Conservation (phyloP, 1,140 invertebrate genomes). For the Drosophila arawakana region DNA sequence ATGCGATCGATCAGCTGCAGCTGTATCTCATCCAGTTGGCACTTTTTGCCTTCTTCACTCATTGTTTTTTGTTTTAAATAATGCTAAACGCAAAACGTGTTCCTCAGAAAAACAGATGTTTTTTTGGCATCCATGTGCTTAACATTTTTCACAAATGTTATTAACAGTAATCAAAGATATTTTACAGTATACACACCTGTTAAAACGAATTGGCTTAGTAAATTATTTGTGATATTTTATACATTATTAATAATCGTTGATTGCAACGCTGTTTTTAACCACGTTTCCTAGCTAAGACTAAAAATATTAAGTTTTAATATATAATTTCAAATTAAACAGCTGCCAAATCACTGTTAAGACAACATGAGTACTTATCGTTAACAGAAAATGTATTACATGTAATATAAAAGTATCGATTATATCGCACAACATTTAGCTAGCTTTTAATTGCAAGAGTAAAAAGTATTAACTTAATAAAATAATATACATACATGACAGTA, state of each 20-base stretch:
- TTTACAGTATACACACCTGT: not conserved
- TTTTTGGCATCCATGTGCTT: slow-evolving; percentile 14
- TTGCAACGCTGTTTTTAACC: no score
- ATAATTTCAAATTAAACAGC: slow-evolving; percentile 3
- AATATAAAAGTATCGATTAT: no score
- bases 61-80: slow-evolving; percentile 42
- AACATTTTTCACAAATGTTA: slow-evolving; percentile 13
- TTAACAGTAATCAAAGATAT: slow-evolving; percentile 2
- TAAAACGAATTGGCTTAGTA: no score
- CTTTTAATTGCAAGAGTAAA: no score
- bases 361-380: not conserved
- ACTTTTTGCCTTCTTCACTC: slow-evolving; percentile 62
- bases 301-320: not conserved
- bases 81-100: slow-evolving; percentile 32
- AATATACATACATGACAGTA: no score
- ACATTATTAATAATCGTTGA: no score
- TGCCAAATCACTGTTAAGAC: not conserved
- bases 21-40: slow-evolving; percentile 85
- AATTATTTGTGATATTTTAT: no score
- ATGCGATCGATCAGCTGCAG: slow-evolving; percentile 90
- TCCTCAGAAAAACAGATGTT: slow-evolving; percentile 28
- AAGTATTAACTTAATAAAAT: no score
- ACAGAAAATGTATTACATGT: no score
- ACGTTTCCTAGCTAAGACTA: no score
- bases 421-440: no score